These are phyloP conservation scores for Cepphus grylle DNA, from an alignment of 2,113 vertebrate species.

Conservation along the genomic window DNA sequence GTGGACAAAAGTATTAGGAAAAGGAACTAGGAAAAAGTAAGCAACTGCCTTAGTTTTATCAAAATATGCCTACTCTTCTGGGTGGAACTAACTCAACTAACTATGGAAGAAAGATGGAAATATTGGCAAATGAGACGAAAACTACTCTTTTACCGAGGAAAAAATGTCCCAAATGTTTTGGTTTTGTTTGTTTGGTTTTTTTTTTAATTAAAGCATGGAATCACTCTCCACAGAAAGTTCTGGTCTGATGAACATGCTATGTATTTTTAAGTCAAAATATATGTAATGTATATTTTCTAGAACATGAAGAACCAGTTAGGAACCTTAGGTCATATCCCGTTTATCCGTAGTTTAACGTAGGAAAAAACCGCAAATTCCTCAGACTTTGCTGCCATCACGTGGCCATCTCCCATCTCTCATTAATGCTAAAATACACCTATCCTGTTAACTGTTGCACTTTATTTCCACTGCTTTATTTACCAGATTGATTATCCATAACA, in stretches of 20 bases:
- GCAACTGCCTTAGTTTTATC: background rate
- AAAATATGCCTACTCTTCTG: background rate
- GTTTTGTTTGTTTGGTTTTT: too few relatives aligned
- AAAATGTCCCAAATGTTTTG: background rate
- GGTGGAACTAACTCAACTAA: background rate
- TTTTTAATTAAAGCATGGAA: background rate
- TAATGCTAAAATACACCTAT: background rate
- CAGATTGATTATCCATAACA: background rate
- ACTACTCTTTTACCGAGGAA: background rate
- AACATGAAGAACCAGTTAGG: background rate
- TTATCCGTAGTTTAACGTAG: background rate
- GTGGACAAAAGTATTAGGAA: background rate
- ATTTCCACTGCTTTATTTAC: background rate
- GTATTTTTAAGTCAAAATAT: background rate
- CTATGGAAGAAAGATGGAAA: background rate
- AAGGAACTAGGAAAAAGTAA: background rate
- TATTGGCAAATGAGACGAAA: background rate
- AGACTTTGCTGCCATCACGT: constrained; percentile 49
- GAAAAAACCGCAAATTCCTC: accelerated
- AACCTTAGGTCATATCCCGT: background rate
- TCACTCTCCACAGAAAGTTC: background rate
- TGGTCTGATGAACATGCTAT: background rate
- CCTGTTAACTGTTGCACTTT: background rate
- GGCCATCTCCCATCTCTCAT: background rate
- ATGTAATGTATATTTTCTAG: background rate